Conservation (phyloP, 2,797 vertebrate species). For the Steatocranus sp. region DNA sequence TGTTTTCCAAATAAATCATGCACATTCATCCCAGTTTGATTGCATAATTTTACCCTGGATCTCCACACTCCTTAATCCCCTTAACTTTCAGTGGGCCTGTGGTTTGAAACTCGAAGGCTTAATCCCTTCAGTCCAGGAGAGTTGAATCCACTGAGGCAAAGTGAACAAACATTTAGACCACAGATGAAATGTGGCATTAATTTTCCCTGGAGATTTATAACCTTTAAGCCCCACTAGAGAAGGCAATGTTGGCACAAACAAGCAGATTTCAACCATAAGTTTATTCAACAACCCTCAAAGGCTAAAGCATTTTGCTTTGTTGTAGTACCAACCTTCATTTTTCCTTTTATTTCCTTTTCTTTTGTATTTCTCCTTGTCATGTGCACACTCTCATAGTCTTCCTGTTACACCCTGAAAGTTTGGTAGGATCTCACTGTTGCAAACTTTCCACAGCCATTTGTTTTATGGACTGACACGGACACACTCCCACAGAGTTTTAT, state of each 20-base stretch:
- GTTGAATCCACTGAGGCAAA: neutral
- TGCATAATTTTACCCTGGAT: neutral
- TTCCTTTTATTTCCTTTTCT: neutral
- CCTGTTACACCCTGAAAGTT: neutral
- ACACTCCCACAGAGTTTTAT: constrained; percentile 15
- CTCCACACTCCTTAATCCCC: neutral
- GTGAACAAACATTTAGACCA: neutral
- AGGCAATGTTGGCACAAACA: neutral
- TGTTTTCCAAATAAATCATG: neutral
- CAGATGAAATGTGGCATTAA: neutral
- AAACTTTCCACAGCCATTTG: neutral
- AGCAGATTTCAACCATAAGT: neutral
- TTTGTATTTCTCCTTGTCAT: neutral
- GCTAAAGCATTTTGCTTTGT: too few relatives aligned
- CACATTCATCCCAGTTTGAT: neutral
- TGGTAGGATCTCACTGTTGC: neutral
- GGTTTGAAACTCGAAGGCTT: neutral
- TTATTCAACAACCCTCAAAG: neutral
- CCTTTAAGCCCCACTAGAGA: neutral
- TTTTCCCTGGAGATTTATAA: neutral
- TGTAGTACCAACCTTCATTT: neutral
- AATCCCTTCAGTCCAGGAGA: neutral
- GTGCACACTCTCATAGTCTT: neutral
- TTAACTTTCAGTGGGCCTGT: neutral
- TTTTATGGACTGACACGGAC: neutral